Base-by-base conservation (phyloP, 2,888 invertebrate species). In the Bhutanitis thaidina region DNA sequence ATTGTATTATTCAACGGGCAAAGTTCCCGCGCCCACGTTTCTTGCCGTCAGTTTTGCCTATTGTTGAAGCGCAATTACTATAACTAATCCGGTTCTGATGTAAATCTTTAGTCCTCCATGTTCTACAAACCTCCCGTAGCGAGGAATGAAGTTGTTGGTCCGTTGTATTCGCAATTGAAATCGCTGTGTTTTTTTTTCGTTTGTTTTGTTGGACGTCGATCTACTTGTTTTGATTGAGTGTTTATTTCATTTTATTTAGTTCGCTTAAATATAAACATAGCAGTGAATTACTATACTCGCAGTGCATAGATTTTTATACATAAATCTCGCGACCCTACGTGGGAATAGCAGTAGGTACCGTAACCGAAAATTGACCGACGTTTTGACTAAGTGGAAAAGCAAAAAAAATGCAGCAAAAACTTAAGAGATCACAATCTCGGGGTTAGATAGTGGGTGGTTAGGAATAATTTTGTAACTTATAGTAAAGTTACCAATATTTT, bases 351-450 rank as follows among this genome's bases (percentile, higher is more conserved):
- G n/a, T n/a, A n/a, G n/a, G 50, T 51, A 52, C 44, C 38, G 47
- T 40, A 49, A 54, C 49, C 54, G 52, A 47, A 54, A 60, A 58
- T n/a, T 63, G 61, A 63, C 59, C 63, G 53, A 45, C 25, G 56
- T 53, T 55, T 60, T 57, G 55, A 60, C 52, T 41, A 56, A 60
- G 25, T 53, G 38, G 15, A 44, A 37, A 50, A 34, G 36, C 35
- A 58, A 57, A 58, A n/a, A n/a, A 58, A 54, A 34, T 30, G 49
- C 2, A 39, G 48, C 57, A 63, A 63, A 61, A 63, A 60, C 46
- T 41, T 37, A 14, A 16, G 25, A 25, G 46, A 58, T 56, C 36
- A 40, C 35, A 53, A 49, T 51, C 50, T 52, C 37, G 43, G 16
- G 43, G 41, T 45, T 45, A 51, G 53, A 36, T 54, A 15, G 34